Evolutionary conservation across 2,113 vertebrate genomes (phyloP).

Genomic region (Solenodon paradoxus): DNA sequence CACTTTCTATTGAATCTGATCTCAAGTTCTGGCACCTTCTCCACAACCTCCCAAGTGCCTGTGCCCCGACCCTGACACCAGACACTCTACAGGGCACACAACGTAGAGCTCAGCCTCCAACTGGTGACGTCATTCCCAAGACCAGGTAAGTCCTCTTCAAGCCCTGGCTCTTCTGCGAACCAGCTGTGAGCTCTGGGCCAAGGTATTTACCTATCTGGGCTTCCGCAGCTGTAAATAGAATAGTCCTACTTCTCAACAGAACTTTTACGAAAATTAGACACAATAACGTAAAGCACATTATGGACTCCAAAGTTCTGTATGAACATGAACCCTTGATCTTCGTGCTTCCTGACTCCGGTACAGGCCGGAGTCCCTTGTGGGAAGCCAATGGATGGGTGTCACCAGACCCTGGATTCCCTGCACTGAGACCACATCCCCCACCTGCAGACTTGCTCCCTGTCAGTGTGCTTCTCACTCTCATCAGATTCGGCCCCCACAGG

Average conservation of each 20-base stretch:
- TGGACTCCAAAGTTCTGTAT: neutral
- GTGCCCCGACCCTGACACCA: too few species aligned
- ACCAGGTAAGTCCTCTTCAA: neutral
- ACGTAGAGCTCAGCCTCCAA: neutral
- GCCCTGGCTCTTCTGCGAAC: neutral
- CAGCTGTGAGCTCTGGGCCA: neutral
- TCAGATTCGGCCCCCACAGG: neutral
- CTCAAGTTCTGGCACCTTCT: neutral
- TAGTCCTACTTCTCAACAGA: neutral
- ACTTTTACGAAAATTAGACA: neutral
- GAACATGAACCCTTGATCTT: neutral
- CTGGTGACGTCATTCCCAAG: neutral
- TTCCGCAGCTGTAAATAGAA: neutral
- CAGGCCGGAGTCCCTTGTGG: fast-evolving
- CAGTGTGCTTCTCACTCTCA: neutral
- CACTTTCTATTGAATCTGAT: fast-evolving
- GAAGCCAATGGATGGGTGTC: fast-evolving
- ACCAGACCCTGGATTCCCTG: neutral
- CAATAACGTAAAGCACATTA: neutral
- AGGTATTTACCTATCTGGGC: too few species aligned
- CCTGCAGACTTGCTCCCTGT: too few species aligned
- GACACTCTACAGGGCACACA: neutral
- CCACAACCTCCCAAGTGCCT: neutral
- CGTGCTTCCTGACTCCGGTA: fast-evolving
- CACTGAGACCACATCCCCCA: too few species aligned